These are phyloP conservation scores for Pseudolaguvia tuberculata DNA, from an alignment of 2,113 vertebrate species.

Conservation along the genomic window DNA sequence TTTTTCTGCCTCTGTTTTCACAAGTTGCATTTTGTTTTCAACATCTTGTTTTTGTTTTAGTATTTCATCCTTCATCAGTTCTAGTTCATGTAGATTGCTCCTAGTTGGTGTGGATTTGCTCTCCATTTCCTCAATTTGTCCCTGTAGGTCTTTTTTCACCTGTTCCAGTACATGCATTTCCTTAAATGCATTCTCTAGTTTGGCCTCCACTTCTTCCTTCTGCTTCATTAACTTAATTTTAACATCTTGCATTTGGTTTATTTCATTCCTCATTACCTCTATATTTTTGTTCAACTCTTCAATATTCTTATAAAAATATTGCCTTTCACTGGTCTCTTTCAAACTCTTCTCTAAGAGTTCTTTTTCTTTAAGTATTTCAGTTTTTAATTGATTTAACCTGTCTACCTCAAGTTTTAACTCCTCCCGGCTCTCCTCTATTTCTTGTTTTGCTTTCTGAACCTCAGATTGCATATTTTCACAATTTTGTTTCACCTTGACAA, in stretches of 20 bases:
- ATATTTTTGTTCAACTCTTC: constrained; percentile 37
- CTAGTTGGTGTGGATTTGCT: constrained; percentile 42
- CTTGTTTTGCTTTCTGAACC: constrained; percentile 39
- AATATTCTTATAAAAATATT: constrained; percentile 23
- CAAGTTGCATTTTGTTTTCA: constrained; percentile 41
- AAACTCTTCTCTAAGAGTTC: constrained; percentile 34
- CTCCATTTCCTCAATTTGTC: constrained; percentile 39
- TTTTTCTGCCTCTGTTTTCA: constrained; percentile 44
- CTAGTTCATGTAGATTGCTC: constrained; percentile 46
- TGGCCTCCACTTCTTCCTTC: constrained; percentile 39
- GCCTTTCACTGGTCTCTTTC: constrained; percentile 18
- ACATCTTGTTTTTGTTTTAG: constrained; percentile 42
- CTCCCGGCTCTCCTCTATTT: constrained; percentile 25
- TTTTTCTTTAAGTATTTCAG: constrained; percentile 37
- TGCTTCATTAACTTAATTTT: constrained; percentile 51
- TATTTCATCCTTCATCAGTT: constrained; percentile 39
- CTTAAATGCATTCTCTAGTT: constrained; percentile 21
- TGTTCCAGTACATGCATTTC: constrained; percentile 29
- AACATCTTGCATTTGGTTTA: constrained; percentile 52
- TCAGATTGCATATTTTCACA: constrained; percentile 40
- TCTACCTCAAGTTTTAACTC: constrained; percentile 35
- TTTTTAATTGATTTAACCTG: constrained; percentile 32
- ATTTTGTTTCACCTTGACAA: constrained; percentile 45
- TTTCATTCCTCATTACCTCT: constrained; percentile 49
- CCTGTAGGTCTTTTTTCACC: constrained; percentile 31